Conservation (phyloP, 2,888 invertebrate species). For the Dryobota labecula region DNA sequence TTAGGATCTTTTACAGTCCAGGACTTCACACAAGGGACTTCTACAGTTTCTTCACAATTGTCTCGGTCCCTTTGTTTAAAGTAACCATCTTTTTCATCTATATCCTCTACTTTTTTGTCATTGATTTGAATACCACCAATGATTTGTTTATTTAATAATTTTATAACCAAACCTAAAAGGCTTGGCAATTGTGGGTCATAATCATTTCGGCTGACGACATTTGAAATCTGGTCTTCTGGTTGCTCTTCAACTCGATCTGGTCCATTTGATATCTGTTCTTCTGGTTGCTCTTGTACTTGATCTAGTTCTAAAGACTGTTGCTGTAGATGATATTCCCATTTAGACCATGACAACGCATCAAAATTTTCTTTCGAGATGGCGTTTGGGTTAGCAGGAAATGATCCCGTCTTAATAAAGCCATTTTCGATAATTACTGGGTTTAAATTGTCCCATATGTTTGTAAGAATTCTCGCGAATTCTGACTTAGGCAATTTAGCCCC, state of each 20-base stretch:
- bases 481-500: background rate
- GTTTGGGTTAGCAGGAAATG: constrained; percentile 1
- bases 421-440: constrained; percentile 2
- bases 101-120: background rate
- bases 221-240: constrained; percentile 1
- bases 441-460: background rate
- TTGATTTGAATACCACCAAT: background rate
- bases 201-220: background rate
- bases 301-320: background rate
- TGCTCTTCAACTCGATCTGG: background rate
- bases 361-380: background rate
- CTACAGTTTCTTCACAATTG: constrained; percentile 6
- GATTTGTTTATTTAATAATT: background rate
- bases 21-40: background rate
- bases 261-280: background rate
- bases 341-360: background rate
- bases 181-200: background rate
- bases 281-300: constrained; percentile 1
- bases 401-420: constrained; percentile 3
- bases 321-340: constrained; percentile 1
- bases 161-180: background rate
- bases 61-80: constrained; percentile 2
- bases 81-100: background rate
- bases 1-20: constrained; percentile 2
- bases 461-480: background rate